A percentile compares a stretch with the other conserved stretches of the same genome.
Evolutionary conservation across 2,113 vertebrate species (phyloP).

Genomic region (Panthera tigris): DNA sequence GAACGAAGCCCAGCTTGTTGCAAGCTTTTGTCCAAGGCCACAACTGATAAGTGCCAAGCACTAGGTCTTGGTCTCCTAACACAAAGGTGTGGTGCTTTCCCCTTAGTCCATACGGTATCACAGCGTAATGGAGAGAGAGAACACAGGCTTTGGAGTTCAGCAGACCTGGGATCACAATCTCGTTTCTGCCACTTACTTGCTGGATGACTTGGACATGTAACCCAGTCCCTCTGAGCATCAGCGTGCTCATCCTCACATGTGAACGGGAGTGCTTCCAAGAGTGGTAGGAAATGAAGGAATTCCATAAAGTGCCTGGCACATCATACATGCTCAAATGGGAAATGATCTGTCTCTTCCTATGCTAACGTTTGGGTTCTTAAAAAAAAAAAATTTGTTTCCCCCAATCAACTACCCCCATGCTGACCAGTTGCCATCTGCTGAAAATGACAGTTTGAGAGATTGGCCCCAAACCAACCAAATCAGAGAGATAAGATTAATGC

Average conservation of each 20-base stretch:
- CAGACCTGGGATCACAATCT: neutral
- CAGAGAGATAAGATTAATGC: neutral
- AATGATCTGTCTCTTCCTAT: neutral
- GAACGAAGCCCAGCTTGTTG: constrained; percentile 19
- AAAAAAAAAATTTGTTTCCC: neutral
- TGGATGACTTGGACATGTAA: neutral
- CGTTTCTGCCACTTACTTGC: neutral
- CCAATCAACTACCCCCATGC: neutral
- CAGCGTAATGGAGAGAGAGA: neutral
- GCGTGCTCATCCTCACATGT: neutral
- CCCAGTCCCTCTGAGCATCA: neutral
- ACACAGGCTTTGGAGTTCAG: neutral
- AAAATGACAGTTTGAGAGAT: constrained; percentile 41
- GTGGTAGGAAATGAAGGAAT: neutral
- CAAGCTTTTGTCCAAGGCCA: neutral
- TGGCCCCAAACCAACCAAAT: constrained; percentile 25
- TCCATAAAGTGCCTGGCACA: neutral
- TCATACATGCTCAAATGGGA: neutral
- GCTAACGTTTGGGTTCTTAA: neutral
- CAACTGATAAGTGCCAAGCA: neutral
- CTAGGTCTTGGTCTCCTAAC: neutral
- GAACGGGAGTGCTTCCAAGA: neutral
- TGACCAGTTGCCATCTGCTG: constrained; percentile 16
- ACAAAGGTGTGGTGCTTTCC: neutral
- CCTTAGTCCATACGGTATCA: neutral